phyloP scores from a whole-genome alignment of 2,797 vertebrate species.

The Lophotriccus pileatus region DNA sequence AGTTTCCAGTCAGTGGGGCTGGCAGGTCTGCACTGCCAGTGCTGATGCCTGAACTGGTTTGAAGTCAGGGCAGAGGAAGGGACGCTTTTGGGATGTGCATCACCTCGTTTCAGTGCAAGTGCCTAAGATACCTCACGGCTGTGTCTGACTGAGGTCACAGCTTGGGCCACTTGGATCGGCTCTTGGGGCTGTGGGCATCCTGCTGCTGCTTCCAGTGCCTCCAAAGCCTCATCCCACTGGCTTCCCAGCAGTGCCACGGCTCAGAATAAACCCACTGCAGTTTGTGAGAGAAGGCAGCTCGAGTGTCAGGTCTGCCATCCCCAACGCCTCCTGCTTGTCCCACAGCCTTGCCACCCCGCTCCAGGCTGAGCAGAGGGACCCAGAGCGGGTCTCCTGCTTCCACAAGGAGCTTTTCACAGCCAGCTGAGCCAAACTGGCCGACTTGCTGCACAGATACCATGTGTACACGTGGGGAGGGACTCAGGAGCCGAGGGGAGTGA shows the following conservation, averaged over 20 bases:
- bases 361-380: not conserved
- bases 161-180: rapidly evolving
- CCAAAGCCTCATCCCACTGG: rapidly evolving
- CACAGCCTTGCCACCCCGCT: rapidly evolving
- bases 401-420: not conserved
- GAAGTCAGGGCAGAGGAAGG: not conserved
- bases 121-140: not conserved
- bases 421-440: not conserved
- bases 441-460: rapidly evolving
- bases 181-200: rapidly evolving
- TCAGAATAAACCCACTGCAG: not conserved
- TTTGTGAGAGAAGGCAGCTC: not conserved
- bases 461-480: not conserved
- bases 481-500: not conserved
- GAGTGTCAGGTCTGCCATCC: not conserved
- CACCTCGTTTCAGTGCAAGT: rapidly evolving
- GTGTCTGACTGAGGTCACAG: not conserved
- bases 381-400: not conserved
- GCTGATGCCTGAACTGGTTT: rapidly evolving
- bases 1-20: not conserved
- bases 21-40: rapidly evolving
- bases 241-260: not conserved
- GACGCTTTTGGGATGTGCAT: not conserved
- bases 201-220: not conserved
- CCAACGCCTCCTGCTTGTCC: not conserved